These are phyloP conservation scores for Liodrosophila aerea DNA, from an alignment of 2,888 invertebrate genomes.

Conservation along the genomic window DNA sequence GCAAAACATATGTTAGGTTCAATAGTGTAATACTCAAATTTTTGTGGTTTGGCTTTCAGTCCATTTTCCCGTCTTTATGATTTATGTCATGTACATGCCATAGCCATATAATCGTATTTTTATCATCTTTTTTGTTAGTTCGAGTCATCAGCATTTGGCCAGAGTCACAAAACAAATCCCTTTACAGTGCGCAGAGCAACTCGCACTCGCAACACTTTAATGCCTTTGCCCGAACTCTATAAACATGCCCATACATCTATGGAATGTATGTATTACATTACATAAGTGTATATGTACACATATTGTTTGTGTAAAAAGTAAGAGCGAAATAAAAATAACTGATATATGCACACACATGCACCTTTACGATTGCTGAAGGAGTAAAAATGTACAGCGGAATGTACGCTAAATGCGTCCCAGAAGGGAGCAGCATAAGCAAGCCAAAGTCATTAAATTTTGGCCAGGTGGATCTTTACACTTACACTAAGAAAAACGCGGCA, in stretches of 20 bases:
- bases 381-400: constrained; percentile 69
- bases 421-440: constrained; percentile 72
- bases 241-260: constrained; percentile 48
- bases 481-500: no score
- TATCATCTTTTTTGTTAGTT: constrained; percentile 43
- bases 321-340: constrained; percentile 68
- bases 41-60: constrained; percentile 4
- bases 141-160: constrained; percentile 50
- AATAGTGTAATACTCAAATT: constrained; percentile 11
- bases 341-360: constrained; percentile 63
- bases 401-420: constrained; percentile 74
- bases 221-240: constrained; percentile 8
- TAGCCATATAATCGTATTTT: constrained; percentile 62
- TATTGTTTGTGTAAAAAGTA: constrained; percentile 62
- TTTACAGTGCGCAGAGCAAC: constrained; percentile 51
- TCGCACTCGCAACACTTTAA: constrained; percentile 35
- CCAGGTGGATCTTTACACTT: constrained; percentile 56
- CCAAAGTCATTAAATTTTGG: constrained; percentile 75
- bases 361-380: constrained; percentile 69
- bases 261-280: constrained; percentile 5
- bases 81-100: constrained; percentile 50
- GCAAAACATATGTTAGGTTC: no score
- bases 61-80: constrained; percentile 43
- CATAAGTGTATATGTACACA: constrained; percentile 12
- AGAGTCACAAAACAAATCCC: constrained; percentile 59